Evolutionary conservation across 2,797 vertebrate species (phyloP).

Genomic region (Acipenser transmontanus): DNA sequence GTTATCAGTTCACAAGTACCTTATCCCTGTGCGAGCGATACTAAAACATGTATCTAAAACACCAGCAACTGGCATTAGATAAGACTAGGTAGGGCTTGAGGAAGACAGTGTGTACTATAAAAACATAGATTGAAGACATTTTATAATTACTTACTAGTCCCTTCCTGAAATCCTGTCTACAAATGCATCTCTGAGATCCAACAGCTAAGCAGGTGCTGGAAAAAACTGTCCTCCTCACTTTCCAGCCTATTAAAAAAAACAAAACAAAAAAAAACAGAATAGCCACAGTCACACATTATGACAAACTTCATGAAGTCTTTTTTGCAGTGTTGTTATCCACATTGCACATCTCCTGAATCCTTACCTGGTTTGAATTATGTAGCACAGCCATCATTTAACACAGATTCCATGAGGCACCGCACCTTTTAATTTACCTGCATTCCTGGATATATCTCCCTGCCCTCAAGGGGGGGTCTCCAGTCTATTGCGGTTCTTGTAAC

Average conservation of each 20-base stretch:
- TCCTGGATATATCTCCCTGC: too few relatives aligned
- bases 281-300: too few relatives aligned
- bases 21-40: not conserved
- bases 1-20: not conserved
- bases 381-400: too few relatives aligned
- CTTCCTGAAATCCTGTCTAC: constrained; percentile 4
- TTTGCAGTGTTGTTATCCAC: too few relatives aligned
- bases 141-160: constrained; percentile 7
- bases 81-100: not conserved
- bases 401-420: too few relatives aligned
- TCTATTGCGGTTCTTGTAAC: too few relatives aligned
- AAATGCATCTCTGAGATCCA: not conserved
- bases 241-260: not conserved
- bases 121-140: not conserved
- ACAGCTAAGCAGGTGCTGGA: not conserved
- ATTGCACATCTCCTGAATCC: too few relatives aligned
- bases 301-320: too few relatives aligned
- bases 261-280: not conserved
- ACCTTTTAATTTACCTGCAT: too few relatives aligned
- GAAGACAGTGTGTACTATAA: not conserved
- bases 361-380: too few relatives aligned
- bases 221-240: not conserved
- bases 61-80: not conserved
- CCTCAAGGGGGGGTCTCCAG: too few relatives aligned
- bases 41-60: not conserved